A percentile compares a stretch with the other conserved stretches of the same genome.
Evolutionary conservation across 1,140 invertebrate genomes (phyloP).

Genomic region (Mizuhopecten yessoensis): DNA sequence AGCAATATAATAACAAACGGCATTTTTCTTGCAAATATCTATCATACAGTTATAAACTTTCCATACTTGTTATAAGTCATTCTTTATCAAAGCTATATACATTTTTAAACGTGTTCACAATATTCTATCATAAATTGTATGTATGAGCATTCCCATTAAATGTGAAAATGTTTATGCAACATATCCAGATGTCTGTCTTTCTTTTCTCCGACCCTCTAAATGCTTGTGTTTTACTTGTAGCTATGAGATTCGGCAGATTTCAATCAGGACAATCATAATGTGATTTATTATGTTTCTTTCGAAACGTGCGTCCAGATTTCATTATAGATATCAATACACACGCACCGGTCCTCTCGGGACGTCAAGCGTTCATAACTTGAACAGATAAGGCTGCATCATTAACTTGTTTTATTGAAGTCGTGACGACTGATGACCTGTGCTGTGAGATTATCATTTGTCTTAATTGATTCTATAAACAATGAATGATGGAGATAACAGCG

Average conservation of each 20-base stretch:
- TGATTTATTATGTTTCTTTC: too few species aligned
- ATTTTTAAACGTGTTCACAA: neutral
- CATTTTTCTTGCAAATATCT: neutral
- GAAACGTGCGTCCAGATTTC: neutral
- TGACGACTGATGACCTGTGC: neutral
- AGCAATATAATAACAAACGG: neutral
- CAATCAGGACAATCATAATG: too few species aligned
- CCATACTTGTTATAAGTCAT: neutral
- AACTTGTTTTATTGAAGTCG: neutral
- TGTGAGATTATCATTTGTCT: neutral
- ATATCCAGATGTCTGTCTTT: neutral
- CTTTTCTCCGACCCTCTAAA: neutral
- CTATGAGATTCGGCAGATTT: neutral
- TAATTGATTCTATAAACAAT: constrained; percentile 13
- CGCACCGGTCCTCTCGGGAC: neutral
- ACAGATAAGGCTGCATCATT: neutral
- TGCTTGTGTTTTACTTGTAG: too few species aligned
- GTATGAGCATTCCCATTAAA: neutral
- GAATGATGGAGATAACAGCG: neutral
- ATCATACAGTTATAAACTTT: neutral
- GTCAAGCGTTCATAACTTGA: neutral
- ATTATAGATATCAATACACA: neutral
- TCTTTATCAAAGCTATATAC: neutral
- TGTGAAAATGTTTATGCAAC: neutral
- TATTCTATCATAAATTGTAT: neutral